A percentile compares a stretch with the other conserved stretches of the same genome.
phyloP scores from a whole-genome alignment of 2,797 vertebrate genomes.

The Arrhamphus sclerolepis region DNA sequence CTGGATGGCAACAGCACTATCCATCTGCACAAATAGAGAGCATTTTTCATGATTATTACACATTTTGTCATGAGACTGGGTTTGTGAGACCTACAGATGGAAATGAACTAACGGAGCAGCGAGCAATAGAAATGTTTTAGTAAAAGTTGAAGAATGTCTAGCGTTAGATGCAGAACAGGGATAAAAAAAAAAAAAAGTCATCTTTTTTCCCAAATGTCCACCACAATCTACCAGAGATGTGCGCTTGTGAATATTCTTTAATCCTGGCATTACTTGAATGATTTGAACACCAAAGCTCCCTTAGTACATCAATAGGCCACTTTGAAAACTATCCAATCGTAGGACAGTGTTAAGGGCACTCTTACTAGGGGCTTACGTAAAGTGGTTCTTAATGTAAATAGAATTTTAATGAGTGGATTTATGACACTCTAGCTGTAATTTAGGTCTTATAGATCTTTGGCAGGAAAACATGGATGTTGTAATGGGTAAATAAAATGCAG shows the following conservation, averaged over 20 bases:
- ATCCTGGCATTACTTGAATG: constrained; percentile 97
- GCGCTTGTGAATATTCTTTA: constrained; percentile 69
- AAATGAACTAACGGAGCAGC: constrained; percentile 16
- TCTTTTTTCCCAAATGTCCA: constrained; percentile 32
- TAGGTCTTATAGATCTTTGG: constrained; percentile 86
- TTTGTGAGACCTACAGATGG: constrained; percentile 1
- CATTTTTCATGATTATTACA: no score
- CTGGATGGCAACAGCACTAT: no score
- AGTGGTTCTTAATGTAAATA: constrained; percentile 78
- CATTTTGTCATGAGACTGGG: no score
- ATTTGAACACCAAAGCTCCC: constrained; percentile 67
- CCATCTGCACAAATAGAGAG: no score
- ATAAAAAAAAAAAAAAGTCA: neutral
- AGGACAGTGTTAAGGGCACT: constrained; percentile 59
- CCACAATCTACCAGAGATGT: constrained; percentile 19
- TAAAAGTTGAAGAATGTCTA: constrained; percentile 3
- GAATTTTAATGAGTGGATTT: constrained; percentile 81
- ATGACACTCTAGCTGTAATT: constrained; percentile 77
- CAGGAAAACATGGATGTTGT: constrained; percentile 42
- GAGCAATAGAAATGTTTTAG: constrained; percentile 3
- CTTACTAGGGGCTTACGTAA: constrained; percentile 39
- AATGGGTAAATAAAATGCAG: constrained; percentile 37
- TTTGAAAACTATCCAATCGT: constrained; percentile 56
- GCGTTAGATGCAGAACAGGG: constrained; percentile 16
- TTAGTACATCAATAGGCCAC: constrained; percentile 53